Conservation (phyloP, 2,113 vertebrate species). For the Chlamydotis undulata region DNA sequence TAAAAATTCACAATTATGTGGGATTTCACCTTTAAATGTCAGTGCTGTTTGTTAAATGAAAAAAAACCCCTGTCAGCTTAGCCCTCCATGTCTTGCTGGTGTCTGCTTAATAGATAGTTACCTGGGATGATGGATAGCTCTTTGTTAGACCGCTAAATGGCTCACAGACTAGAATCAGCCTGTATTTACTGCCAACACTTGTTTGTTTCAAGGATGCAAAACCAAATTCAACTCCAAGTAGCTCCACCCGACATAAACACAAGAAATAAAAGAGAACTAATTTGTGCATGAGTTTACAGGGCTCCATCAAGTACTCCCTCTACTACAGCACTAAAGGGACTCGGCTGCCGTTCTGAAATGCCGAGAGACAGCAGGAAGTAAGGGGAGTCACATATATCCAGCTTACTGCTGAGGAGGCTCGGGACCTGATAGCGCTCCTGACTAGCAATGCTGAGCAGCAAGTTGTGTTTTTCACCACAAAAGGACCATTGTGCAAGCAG, state of each 20-base stretch:
- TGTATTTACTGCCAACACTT: constrained; percentile 40
- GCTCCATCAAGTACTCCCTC: constrained; percentile 19
- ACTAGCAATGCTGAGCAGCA: neutral
- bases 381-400: neutral
- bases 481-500: neutral
- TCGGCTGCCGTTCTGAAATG: neutral
- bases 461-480: neutral
- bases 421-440: neutral
- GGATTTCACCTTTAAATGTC: constrained; percentile 72
- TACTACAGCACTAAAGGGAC: neutral
- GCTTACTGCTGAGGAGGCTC: neutral
- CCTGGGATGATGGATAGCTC: constrained; percentile 60
- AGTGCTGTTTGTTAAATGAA: constrained; percentile 72
- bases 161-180: constrained; percentile 38
- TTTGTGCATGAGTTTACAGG: constrained; percentile 48
- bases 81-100: constrained; percentile 69
- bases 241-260: constrained; percentile 38
- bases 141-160: constrained; percentile 57
- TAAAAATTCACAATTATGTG: constrained; percentile 68
- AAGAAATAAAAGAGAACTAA: constrained; percentile 54
- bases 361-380: constrained; percentile 6
- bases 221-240: constrained; percentile 14
- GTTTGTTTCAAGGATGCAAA: constrained; percentile 63
- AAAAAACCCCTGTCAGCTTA: constrained; percentile 64
- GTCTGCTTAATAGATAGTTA: constrained; percentile 73